These are phyloP conservation scores for Cacoxenus indagator DNA, from an alignment of 2,888 invertebrate species.

Conservation along the genomic window DNA sequence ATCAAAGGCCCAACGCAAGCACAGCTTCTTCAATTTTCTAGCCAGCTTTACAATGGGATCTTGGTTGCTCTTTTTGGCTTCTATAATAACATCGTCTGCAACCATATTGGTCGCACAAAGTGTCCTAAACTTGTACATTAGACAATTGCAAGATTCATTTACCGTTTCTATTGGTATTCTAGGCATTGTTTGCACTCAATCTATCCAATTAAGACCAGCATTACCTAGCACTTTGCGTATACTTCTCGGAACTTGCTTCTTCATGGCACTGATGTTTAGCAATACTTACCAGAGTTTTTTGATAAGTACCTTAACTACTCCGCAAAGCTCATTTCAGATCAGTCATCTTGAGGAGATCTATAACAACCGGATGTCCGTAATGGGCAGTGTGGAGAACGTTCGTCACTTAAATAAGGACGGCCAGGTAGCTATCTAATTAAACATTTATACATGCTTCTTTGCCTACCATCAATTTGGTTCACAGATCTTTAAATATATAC, in stretches of 20 bases:
- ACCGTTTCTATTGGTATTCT: slow-evolving; percentile 43
- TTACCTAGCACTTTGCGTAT: slow-evolving; percentile 35
- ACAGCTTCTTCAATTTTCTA: slow-evolving; percentile 64
- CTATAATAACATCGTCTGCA: slow-evolving; percentile 45
- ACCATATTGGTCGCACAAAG: slow-evolving; percentile 46
- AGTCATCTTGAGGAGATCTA: slow-evolving; percentile 57
- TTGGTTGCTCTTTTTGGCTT: slow-evolving; percentile 46
- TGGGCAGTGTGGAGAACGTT: slow-evolving; percentile 64
- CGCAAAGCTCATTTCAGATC: slow-evolving; percentile 60
- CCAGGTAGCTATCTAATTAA: slow-evolving; percentile 45
- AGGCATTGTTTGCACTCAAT: slow-evolving; percentile 56
- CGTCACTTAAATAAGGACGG: slow-evolving; percentile 64
- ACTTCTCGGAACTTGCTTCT: slow-evolving; percentile 48
- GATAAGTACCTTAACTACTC: slow-evolving; percentile 67
- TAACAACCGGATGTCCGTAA: slow-evolving; percentile 55
- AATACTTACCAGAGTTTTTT: slow-evolving; percentile 67
- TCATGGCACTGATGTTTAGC: slow-evolving; percentile 58
- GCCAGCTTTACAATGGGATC: slow-evolving; percentile 45
- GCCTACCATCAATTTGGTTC: not conserved
- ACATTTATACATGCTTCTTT: not conserved
- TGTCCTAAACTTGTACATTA: slow-evolving; percentile 28
- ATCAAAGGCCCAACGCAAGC: slow-evolving; percentile 55
- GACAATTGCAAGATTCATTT: slow-evolving; percentile 37
- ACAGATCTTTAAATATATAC: slow-evolving; percentile 65
- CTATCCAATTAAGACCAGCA: slow-evolving; percentile 25